phyloP scores from a whole-genome alignment of 1,140 invertebrate genomes.

The Scaptomyza hsui region DNA sequence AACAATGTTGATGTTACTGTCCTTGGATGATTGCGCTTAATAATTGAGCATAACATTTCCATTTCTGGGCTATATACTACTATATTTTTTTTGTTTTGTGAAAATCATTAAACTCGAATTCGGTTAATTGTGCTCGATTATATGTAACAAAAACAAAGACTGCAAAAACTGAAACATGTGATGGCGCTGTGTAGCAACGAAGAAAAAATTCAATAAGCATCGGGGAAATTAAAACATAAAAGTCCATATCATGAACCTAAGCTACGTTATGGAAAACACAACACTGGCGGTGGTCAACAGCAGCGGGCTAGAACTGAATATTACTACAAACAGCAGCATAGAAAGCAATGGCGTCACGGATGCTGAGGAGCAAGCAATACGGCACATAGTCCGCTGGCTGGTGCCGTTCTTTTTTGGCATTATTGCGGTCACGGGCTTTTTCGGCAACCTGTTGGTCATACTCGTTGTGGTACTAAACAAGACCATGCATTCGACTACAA shows the following conservation, averaged over 20 bases:
- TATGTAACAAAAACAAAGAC: no score
- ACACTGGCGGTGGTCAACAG: constrained; percentile 7
- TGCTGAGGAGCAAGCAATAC: constrained; percentile 47
- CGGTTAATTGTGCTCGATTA: no score
- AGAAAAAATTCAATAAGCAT: constrained; percentile 56
- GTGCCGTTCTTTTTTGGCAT: constrained; percentile 95
- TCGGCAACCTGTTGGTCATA: constrained; percentile 95
- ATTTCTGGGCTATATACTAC: no score
- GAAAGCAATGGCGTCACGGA: constrained; percentile 1
- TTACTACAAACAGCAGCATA: neutral
- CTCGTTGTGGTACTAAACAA: constrained; percentile 93
- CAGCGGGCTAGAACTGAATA: constrained; percentile 11
- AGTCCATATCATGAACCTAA: neutral
- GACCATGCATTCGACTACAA: constrained; percentile 96
- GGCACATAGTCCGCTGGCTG: constrained; percentile 76
- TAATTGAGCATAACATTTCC: no score
- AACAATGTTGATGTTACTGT: no score
- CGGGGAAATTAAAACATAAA: constrained; percentile 29
- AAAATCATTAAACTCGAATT: no score
- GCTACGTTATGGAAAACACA: constrained; percentile 41
- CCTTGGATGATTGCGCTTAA: no score
- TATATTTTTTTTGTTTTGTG: no score
- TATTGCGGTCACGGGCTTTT: constrained; percentile 93
- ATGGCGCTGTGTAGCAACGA: constrained; percentile 42
- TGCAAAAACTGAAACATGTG: no score